Percentiles rank a stretch among this genome's conserved stretches.
Conservation (phyloP, 2,113 vertebrate species). For the Protobothrops flavoviridis region DNA sequence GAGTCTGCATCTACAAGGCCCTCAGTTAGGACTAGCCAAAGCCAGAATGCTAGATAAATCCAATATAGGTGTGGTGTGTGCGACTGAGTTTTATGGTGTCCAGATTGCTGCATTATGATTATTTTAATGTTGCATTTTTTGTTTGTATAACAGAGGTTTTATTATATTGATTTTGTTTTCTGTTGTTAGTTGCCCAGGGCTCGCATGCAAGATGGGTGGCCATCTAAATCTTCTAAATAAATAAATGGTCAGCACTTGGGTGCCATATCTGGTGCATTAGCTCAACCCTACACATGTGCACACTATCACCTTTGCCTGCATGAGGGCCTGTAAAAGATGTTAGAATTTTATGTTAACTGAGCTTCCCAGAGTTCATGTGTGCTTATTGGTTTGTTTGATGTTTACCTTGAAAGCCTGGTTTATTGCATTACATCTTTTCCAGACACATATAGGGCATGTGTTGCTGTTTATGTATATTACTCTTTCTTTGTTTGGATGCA, state of each 20-base stretch:
- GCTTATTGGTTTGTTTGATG: neutral
- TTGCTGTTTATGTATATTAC: no score
- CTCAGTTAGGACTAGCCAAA: neutral
- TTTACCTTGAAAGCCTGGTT: neutral
- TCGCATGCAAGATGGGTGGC: neutral
- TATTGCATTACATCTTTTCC: neutral
- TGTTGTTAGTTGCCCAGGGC: neutral
- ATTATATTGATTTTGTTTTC: neutral
- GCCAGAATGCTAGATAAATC: neutral
- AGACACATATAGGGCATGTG: neutral
- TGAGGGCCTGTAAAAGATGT: neutral
- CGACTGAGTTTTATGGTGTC: neutral
- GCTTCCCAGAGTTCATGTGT: neutral
- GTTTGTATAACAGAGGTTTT: neutral
- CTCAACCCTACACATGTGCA: neutral
- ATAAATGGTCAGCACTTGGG: neutral
- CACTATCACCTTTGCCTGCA: neutral
- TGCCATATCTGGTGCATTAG: neutral
- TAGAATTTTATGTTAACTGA: neutral
- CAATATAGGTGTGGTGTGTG: neutral
- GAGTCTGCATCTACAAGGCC: neutral
- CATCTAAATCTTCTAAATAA: neutral
- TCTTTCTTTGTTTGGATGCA: no score
- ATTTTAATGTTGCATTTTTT: neutral
- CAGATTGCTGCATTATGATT: neutral